A percentile compares a stretch with the other conserved stretches of the same genome.
Conservation (phyloP, 1,140 invertebrate species). For the Drosophila orena region DNA sequence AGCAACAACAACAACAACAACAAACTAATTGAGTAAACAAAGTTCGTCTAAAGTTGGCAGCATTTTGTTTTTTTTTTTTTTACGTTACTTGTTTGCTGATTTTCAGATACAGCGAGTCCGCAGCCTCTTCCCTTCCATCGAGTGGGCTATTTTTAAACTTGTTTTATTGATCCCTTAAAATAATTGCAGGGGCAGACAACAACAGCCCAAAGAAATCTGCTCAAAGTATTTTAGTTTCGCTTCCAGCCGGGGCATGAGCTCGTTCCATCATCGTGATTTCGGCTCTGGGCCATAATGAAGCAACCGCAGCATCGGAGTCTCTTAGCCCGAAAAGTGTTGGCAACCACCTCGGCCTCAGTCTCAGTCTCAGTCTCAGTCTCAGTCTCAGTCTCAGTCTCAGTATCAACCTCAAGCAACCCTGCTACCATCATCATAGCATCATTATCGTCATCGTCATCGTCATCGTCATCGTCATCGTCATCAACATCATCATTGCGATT, state of each 20-base stretch:
- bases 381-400: conserved; percentile 3
- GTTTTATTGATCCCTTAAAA: conserved; percentile 81
- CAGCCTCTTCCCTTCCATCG: background rate
- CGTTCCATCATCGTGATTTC: conserved; percentile 7
- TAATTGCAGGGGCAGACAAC: conserved; percentile 66
- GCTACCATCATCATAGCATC: too few species aligned
- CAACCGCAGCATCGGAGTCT: conserved; percentile 32
- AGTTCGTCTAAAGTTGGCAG: conserved; percentile 61
- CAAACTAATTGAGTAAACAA: conserved; percentile 79
- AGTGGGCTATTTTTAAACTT: conserved; percentile 73
- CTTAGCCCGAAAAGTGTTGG: conserved; percentile 38
- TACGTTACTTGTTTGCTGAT: conserved; percentile 43
- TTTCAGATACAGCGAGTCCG: conserved; percentile 6
- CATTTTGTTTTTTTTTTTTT: conserved; percentile 67
- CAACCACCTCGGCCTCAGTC: background rate
- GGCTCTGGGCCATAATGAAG: conserved; percentile 34
- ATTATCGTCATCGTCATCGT: background rate
- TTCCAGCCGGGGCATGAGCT: conserved; percentile 29
- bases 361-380: too few species aligned
- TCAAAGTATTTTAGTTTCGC: conserved; percentile 63
- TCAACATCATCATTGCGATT: background rate
- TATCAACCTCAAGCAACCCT: background rate
- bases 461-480: background rate
- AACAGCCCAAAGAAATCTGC: conserved; percentile 61
- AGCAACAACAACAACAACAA: conserved; percentile 43